phyloP scores from a whole-genome alignment of 2,113 vertebrate species.

The Stomatorhinus ivindoensis region DNA sequence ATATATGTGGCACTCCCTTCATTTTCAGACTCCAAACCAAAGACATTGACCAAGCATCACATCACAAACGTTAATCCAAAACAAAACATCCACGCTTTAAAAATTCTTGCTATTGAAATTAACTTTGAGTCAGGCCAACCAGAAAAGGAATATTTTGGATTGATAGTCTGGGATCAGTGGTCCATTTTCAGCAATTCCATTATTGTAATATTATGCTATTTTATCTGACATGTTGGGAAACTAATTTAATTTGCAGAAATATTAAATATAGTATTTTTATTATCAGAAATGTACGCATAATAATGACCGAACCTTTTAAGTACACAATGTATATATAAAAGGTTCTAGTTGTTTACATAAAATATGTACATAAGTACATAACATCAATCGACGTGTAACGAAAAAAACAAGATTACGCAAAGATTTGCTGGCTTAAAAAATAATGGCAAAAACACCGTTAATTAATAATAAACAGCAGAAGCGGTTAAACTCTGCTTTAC shows the following conservation, averaged over 20 bases:
- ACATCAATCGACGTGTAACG: not conserved
- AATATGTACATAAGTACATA: not conserved
- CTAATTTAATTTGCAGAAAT: not conserved
- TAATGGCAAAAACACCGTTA: not conserved
- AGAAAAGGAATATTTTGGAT: not conserved
- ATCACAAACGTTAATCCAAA: not conserved
- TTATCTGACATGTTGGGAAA: not conserved
- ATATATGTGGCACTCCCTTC: not conserved
- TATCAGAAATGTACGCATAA: not conserved
- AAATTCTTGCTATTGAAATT: not conserved
- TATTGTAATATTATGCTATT: not conserved
- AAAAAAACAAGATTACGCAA: not conserved
- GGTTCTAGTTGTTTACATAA: not conserved
- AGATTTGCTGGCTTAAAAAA: not conserved
- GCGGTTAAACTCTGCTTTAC: not conserved
- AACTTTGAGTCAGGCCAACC: not conserved
- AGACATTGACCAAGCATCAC: not conserved
- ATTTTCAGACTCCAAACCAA: not conserved
- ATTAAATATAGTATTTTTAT: no score
- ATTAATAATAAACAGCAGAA: not conserved
- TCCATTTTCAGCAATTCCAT: not conserved
- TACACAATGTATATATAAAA: not conserved
- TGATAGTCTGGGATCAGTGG: not conserved
- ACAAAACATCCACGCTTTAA: not conserved
- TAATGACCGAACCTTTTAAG: not conserved